Base-by-base conservation (phyloP, 1,140 invertebrate genomes). In the Apis laboriosa region DNA sequence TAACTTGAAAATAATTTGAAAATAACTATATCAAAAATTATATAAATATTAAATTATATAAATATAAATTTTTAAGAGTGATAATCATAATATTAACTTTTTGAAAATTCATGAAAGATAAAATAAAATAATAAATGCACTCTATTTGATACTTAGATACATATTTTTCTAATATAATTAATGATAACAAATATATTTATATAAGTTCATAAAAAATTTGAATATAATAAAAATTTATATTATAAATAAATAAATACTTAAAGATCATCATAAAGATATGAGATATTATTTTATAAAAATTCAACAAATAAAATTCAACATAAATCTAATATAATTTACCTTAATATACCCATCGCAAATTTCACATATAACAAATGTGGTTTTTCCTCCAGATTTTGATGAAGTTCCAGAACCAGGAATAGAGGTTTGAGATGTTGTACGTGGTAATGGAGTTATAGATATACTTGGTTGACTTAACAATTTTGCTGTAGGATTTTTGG, bases 341-440 rank as follows among this genome's bases (percentile, higher is more conserved):
- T 98, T 98, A 77, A 99, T 98, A 90, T 98, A 98, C 63, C 98
- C 97, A 93, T 99, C 98, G 93, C 98, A 99, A 86, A 99, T 99
- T 95, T 99, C 98, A 93, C 98, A 99, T 87, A 98, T 98, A 84
- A 99, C 98, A 93, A 98, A 98, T 24, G 97, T 96, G 86, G 96
- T 96, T 93, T 98, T 98, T 58, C 94, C 94, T 83, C 93, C 94
- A 77, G 94, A 94, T 88, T 95, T 95, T 3, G 92, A 90, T 66
- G 92, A 92, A 84, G 93, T 94, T 28, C 94, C 94, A 28, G 93
- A 92, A 60, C 92, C 92, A 77, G 94, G 86, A 88, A 91, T 90
- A 13, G 94, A 92, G 49, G 93, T 90, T 83, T 94, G 94, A 19
- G 95, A 93, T 79, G 94, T 92, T 74, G 95, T 96, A 76, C 97